phyloP scores from a whole-genome alignment of 2,888 invertebrate genomes.

The Stomorhina lunata region DNA sequence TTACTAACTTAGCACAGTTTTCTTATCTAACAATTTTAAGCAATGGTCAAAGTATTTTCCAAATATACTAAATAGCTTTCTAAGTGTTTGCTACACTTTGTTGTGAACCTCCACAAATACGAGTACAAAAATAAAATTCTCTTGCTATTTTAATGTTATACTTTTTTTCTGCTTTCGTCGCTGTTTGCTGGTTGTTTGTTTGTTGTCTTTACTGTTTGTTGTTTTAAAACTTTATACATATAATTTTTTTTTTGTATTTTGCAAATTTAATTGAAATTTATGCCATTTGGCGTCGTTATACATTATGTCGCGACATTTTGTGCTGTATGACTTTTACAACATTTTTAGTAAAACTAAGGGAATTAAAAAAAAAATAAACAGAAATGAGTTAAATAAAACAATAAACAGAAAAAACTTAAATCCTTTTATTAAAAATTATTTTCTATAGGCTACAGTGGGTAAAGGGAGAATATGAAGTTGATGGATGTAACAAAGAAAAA shows the following conservation, averaged over 20 bases:
- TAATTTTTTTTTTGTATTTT: constrained; percentile 70
- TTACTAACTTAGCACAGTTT: no score
- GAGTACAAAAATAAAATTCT: constrained; percentile 29
- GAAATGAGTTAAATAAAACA: not conserved
- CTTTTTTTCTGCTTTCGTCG: constrained; percentile 31
- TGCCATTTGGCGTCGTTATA: constrained; percentile 75
- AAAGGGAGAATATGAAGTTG: not conserved
- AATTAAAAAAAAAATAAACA: not conserved
- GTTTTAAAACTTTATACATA: no score
- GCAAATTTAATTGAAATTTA: constrained; percentile 78
- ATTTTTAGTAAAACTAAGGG: constrained; percentile 37
- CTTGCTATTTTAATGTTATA: constrained; percentile 12
- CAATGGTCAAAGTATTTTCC: no score
- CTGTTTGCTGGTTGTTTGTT: constrained; percentile 20
- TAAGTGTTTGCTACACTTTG: no score
- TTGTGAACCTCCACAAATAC: no score
- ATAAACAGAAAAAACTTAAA: constrained; percentile 10
- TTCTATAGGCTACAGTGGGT: not conserved
- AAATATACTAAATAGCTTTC: no score
- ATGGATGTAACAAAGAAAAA: no score
- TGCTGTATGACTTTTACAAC: constrained; percentile 57
- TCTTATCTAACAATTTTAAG: no score
- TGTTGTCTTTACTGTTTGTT: constrained; percentile 43
- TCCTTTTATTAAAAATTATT: constrained; percentile 36
- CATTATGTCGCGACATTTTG: constrained; percentile 66